Base-by-base conservation (phyloP, 2,113 vertebrate genomes). In the Coregonus clupeaformis region DNA sequence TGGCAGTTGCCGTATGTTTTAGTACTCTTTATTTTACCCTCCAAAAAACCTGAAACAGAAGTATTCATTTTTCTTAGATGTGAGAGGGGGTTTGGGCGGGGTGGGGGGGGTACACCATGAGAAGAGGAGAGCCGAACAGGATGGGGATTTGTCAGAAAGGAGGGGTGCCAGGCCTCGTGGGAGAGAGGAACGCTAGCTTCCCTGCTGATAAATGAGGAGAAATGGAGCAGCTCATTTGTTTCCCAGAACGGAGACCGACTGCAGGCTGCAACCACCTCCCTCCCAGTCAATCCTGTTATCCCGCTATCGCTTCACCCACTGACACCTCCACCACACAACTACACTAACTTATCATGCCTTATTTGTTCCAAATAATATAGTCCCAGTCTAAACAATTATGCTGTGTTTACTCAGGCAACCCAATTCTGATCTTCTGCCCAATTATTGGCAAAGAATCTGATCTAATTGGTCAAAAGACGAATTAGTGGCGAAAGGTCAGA, bases 121-220 rank as follows among this genome's bases (percentile, higher is more conserved):
- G 18, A 55, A 22, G 42, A 25, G 36, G 49, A 47, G 20, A 30
- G 45, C 22, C 45, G 36, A 77, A 2, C 72, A 64, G 66, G 72
- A 73, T 27, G 29, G 47, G 36, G 45, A 55, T 69, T 29, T 29
- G 66, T 49, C 45, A 77, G 47, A 72, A 20, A 22, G 22, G 14
- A 25, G 55, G 22, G n/a, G 16, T 18, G 55, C 27, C 57, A 24
- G 20, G 64, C 47, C 47, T 6, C 49, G 25, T 71, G 47, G 45
- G 73, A 52, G 47, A 55, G 22, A 49, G 24, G 20, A 42, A 42
- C 2, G 9, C 9, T 42, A 42, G 32, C 36, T 42, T 29, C 14
- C 52, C 55, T 69, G 14, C 45, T 79, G 78, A 82, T 80, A 78
- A 74, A 78, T 82, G 80, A 67, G 71, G 76, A 74, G 71, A 30